phyloP scores from a whole-genome alignment of 2,888 invertebrate genomes.

The Apodemia duryi region DNA sequence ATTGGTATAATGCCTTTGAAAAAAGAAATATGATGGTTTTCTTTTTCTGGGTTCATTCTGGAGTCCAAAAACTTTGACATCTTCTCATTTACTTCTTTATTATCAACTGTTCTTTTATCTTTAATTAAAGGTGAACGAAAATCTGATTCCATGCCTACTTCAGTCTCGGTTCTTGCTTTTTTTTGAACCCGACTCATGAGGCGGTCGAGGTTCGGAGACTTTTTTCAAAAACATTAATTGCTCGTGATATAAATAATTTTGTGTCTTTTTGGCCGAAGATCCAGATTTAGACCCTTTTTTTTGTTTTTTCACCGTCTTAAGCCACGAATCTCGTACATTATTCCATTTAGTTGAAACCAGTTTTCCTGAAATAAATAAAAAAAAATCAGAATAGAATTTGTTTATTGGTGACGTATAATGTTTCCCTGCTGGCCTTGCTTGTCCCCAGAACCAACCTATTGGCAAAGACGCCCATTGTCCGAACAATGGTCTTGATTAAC shows the following conservation, averaged over 20 bases:
- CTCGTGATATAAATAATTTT: slow-evolving; percentile 34
- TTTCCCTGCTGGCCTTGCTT: too few relatives aligned
- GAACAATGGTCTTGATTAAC: too few relatives aligned
- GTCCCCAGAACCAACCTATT: too few relatives aligned
- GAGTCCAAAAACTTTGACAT: slow-evolving; percentile 32
- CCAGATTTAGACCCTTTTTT: slow-evolving; percentile 33
- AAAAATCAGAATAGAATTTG: slow-evolving; percentile 23
- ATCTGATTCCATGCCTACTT: slow-evolving; percentile 32
- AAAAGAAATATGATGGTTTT: slow-evolving; percentile 33
- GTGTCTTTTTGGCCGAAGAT: slow-evolving; percentile 30
- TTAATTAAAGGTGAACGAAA: slow-evolving; percentile 33
- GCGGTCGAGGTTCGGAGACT: slow-evolving; percentile 31
- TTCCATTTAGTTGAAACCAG: slow-evolving; percentile 32
- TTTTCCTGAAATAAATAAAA: slow-evolving; percentile 30
- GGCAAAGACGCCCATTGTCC: too few relatives aligned
- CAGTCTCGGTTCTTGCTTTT: slow-evolving; percentile 29
- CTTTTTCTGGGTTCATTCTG: slow-evolving; percentile 34
- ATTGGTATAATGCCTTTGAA: slow-evolving; percentile 35
- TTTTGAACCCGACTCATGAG: slow-evolving; percentile 25
- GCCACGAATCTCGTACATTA: slow-evolving; percentile 32
- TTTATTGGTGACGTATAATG: slow-evolving; percentile 30
- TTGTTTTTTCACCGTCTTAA: slow-evolving; percentile 24
- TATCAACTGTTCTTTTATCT: slow-evolving; percentile 27
- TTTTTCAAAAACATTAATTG: slow-evolving; percentile 35
- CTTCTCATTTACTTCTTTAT: slow-evolving; percentile 27